These are phyloP conservation scores for Ochotona princeps DNA, from an alignment of 2,113 vertebrate genomes.

Conservation along the genomic window DNA sequence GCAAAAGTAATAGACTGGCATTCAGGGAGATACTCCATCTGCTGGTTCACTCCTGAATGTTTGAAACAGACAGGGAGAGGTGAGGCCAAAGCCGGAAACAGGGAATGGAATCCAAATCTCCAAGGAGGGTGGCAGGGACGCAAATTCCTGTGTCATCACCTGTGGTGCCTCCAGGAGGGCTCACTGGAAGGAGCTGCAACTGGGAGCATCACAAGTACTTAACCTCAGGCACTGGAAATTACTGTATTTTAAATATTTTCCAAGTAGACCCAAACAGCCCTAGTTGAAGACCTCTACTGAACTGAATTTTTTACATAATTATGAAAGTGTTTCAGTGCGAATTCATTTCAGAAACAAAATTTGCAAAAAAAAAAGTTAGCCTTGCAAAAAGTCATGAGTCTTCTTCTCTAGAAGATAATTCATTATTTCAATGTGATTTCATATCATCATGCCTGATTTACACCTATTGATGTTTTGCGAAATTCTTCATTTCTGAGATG, in stretches of 20 bases:
- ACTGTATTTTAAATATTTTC: neutral
- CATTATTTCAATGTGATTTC: conserved; percentile 59
- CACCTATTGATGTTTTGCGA: conserved; percentile 77
- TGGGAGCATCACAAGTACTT: too few relatives aligned
- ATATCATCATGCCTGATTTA: conserved; percentile 72
- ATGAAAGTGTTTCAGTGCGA: conserved; percentile 51
- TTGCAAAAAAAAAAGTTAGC: conserved; percentile 47
- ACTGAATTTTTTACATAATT: conserved; percentile 41
- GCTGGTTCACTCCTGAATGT: too few relatives aligned
- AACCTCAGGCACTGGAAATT: too few relatives aligned
- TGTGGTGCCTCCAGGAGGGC: too few relatives aligned
- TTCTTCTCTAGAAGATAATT: conserved; percentile 54
- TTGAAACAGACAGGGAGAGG: too few relatives aligned
- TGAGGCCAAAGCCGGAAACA: too few relatives aligned
- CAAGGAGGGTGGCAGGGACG: too few relatives aligned
- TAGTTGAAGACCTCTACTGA: neutral
- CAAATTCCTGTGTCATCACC: too few relatives aligned
- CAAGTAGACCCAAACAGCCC: neutral
- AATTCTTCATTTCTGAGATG: conserved; percentile 76
- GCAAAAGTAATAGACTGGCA: too few relatives aligned
- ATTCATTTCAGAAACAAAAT: conserved; percentile 59
- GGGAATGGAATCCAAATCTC: too few relatives aligned
- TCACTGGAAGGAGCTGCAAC: too few relatives aligned
- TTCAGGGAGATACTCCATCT: too few relatives aligned
- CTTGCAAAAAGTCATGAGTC: conserved; percentile 65